These are phyloP conservation scores for Coelogynopora nodosa DNA, from an alignment of 2,888 invertebrate species.

Conservation along the genomic window DNA sequence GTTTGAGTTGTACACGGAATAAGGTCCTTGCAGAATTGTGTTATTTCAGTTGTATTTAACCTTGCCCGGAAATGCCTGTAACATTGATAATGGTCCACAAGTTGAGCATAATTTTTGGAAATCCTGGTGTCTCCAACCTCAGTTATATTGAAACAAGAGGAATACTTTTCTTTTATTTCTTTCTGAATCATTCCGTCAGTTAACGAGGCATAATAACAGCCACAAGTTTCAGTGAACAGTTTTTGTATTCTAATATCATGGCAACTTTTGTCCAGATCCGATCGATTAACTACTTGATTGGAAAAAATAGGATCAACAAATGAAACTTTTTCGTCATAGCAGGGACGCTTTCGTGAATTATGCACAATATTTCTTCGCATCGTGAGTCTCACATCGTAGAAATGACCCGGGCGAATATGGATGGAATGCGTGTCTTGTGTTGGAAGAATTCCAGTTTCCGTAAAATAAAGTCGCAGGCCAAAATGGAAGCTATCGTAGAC, in stretches of 20 bases:
- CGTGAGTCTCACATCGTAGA: not conserved
- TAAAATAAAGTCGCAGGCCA: not conserved
- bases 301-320: not conserved
- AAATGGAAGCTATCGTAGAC: not conserved
- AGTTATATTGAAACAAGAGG: not conserved
- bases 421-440: not conserved
- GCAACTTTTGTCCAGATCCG: not conserved
- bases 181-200: not conserved
- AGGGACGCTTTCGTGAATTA: not conserved
- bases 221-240: not conserved
- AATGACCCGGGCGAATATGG: not conserved
- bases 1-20: not conserved
- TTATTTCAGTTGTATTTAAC: not conserved
- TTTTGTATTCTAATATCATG: not conserved
- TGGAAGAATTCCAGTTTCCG: not conserved
- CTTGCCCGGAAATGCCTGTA: not conserved
- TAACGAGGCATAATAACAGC: not conserved
- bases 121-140: not conserved
- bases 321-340: not conserved
- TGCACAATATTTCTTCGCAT: not conserved
- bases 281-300: not conserved
- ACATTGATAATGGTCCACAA: not conserved
- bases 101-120: not conserved
- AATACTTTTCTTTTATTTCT: not conserved
- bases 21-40: not conserved